Conservation (phyloP, 2,888 invertebrate species). For the Yponomeuta malinellus region DNA sequence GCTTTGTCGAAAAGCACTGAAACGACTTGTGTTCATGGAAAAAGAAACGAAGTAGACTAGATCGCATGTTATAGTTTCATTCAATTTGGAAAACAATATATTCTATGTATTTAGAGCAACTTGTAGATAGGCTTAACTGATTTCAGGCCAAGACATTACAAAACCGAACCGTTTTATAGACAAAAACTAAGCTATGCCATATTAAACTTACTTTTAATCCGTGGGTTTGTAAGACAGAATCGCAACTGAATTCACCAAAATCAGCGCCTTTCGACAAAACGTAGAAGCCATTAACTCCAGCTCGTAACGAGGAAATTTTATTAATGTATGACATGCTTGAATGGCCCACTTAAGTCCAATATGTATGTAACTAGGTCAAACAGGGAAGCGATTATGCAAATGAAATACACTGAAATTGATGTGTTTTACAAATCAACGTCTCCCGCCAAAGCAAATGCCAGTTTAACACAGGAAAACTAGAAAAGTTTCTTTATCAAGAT, state of each 20-base stretch:
- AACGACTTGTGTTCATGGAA: not conserved
- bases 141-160: not conserved
- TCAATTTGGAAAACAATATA: not conserved
- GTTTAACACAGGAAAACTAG: not conserved
- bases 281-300: not conserved
- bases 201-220: too few relatives aligned
- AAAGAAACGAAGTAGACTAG: not conserved
- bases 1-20: not conserved
- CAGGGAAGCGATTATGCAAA: not conserved
- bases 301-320: not conserved
- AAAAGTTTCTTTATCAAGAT: not conserved
- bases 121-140: not conserved
- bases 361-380: not conserved
- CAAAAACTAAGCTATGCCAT: not conserved
- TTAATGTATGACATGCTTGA: not conserved
- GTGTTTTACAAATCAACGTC: not conserved
- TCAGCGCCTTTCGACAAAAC: not conserved
- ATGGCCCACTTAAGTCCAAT: not conserved
- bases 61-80: conserved; percentile 9
- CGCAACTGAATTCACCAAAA: not conserved
- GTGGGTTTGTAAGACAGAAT: too few relatives aligned
- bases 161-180: not conserved
- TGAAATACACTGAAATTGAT: not conserved
- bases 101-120: not conserved
- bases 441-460: not conserved